Evolutionary conservation across 2,797 vertebrate species (phyloP).

Genomic region (Lutjanus campechanus): DNA sequence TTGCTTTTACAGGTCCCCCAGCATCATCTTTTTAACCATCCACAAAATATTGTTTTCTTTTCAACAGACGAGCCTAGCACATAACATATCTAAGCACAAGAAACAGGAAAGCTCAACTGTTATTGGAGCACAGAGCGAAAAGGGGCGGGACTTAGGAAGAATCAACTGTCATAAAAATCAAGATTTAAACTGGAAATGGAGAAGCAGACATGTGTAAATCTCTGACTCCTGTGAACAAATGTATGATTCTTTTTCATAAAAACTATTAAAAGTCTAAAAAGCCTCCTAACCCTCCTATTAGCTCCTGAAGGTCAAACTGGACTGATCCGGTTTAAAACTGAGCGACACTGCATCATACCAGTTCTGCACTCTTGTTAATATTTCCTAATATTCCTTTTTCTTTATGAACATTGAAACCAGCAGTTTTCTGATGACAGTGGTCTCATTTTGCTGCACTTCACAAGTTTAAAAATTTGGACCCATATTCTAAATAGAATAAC

Average conservation of each 20-base stretch:
- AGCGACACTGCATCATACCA: constrained; percentile 10
- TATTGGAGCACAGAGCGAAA: too few relatives aligned
- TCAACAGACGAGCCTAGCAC: too few relatives aligned
- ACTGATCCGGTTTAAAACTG: constrained; percentile 8
- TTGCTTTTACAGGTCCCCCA: too few relatives aligned
- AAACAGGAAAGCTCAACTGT: too few relatives aligned
- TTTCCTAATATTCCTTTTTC: not conserved
- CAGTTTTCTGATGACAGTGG: not conserved
- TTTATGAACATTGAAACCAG: not conserved
- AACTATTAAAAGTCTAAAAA: constrained; percentile 32
- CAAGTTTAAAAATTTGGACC: constrained; percentile 1
- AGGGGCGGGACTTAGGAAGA: too few relatives aligned
- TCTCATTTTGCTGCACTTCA: not conserved
- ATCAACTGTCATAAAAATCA: not conserved
- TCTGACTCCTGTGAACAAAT: constrained; percentile 11
- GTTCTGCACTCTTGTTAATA: not conserved
- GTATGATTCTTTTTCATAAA: constrained; percentile 8
- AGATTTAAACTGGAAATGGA: constrained; percentile 8
- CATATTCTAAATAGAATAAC: constrained; percentile 5
- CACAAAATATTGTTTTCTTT: too few relatives aligned
- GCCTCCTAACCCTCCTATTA: not conserved
- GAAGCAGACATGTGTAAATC: constrained; percentile 45
- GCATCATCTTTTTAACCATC: too few relatives aligned
- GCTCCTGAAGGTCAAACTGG: not conserved
- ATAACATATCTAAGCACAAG: too few relatives aligned